phyloP scores from a whole-genome alignment of 2,888 invertebrate species.

The Tanaodytes sp. region DNA sequence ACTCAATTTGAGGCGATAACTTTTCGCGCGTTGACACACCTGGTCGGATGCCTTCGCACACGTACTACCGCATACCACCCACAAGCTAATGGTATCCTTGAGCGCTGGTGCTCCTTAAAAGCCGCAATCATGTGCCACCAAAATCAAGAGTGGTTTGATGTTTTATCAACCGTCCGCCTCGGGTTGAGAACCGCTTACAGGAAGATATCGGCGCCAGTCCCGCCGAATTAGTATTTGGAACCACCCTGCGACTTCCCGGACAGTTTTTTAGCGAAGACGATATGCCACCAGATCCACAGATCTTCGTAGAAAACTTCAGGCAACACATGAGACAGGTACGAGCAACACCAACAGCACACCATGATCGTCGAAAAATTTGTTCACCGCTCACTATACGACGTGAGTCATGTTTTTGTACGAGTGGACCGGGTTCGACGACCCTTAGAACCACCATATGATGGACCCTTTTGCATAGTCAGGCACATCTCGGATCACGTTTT shows the following conservation, averaged over 20 bases:
- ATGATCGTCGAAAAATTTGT: not conserved
- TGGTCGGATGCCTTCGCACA: conserved; percentile 32
- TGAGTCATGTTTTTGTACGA: not conserved
- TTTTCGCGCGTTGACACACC: conserved; percentile 56
- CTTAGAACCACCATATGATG: not conserved
- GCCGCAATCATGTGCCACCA: conserved; percentile 53
- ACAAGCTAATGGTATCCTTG: conserved; percentile 54
- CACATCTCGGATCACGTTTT: not conserved
- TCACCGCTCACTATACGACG: not conserved
- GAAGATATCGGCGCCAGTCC: no score
- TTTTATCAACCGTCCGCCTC: conserved; percentile 53
- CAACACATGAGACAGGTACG: conserved; percentile 13
- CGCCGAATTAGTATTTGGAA: no score
- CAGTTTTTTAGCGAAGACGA: conserved; percentile 48
- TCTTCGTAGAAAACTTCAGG: conserved; percentile 31
- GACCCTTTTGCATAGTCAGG: not conserved
- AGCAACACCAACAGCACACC: conserved; percentile 23
- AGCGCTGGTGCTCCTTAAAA: conserved; percentile 61
- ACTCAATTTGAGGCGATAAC: conserved; percentile 57
- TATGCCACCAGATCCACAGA: conserved; percentile 8
- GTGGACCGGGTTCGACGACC: not conserved
- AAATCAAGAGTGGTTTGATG: conserved; percentile 35
- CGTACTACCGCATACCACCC: conserved; percentile 53
- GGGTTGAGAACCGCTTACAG: conserved; percentile 35
- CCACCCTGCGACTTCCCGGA: conserved; percentile 49